These are phyloP conservation scores for Dynastes grantii DNA, from an alignment of 2,888 invertebrate genomes.

Conservation along the genomic window DNA sequence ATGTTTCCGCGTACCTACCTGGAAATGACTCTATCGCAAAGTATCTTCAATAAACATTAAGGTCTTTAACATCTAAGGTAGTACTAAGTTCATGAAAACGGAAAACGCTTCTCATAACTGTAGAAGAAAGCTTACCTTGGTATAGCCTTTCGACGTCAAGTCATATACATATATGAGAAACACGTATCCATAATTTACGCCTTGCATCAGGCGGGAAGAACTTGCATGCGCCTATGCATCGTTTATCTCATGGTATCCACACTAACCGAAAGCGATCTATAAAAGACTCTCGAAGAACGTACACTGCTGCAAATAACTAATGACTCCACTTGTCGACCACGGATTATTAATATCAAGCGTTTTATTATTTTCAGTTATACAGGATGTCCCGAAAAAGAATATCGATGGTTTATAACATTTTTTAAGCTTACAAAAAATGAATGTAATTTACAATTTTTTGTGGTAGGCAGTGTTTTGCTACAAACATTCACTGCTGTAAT, in stretches of 20 bases:
- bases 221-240: background rate
- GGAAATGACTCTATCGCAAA: background rate
- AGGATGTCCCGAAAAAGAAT: too few species aligned
- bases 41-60: background rate
- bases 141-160: background rate
- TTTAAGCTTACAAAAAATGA: too few species aligned
- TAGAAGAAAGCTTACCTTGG: background rate
- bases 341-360: too few species aligned
- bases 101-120: background rate
- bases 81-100: background rate
- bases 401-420: too few species aligned
- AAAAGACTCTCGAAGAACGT: background rate
- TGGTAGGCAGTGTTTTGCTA: too few species aligned
- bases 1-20: background rate
- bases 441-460: too few species aligned
- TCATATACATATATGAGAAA: background rate
- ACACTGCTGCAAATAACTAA: background rate
- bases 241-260: background rate
- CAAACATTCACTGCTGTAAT: too few species aligned
- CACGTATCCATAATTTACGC: constrained; percentile 19
- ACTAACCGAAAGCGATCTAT: background rate
- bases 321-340: too few species aligned
- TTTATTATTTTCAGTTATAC: too few species aligned
- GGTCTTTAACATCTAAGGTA: background rate
- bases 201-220: background rate